phyloP scores from a whole-genome alignment of 2,888 invertebrate genomes.

The Diarsia brunnea region DNA sequence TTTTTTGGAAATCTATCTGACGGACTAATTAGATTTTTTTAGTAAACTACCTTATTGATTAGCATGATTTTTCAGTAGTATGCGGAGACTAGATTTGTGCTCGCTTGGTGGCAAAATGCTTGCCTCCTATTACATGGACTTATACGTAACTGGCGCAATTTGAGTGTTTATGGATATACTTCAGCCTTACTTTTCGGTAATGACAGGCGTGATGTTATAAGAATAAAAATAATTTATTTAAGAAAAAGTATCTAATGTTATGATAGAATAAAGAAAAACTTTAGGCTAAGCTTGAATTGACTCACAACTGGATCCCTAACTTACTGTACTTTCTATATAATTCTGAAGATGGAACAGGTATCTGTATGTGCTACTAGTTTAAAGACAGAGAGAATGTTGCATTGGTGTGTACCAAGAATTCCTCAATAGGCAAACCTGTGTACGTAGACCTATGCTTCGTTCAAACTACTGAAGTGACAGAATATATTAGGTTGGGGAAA shows the following conservation, averaged over 20 bases:
- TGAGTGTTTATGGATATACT: neutral
- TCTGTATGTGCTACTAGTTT: neutral
- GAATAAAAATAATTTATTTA: no score
- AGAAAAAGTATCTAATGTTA: no score
- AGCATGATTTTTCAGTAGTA: no score
- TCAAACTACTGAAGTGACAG: slow-evolving; percentile 11
- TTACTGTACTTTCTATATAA: neutral
- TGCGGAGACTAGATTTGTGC: no score
- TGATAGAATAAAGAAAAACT: neutral
- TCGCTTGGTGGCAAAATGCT: no score
- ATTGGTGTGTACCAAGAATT: slow-evolving; percentile 29
- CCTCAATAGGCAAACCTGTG: slow-evolving; percentile 1
- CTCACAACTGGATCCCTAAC: neutral
- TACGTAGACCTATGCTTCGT: slow-evolving; percentile 20
- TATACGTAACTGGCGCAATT: neutral
- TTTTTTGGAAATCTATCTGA: no score
- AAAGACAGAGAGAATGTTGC: slow-evolving; percentile 7
- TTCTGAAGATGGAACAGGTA: neutral
- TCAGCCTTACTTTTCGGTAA: neutral
- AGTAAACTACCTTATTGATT: no score
- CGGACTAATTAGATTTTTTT: no score
- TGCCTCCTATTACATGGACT: neutral
- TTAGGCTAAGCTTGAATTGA: neutral
- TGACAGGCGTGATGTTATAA: no score
- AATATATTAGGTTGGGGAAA: no score